Percentiles rank a stretch among this genome's conserved stretches.
phyloP scores from a whole-genome alignment of 2,888 invertebrate species.

The Hirudinaria manillensis region DNA sequence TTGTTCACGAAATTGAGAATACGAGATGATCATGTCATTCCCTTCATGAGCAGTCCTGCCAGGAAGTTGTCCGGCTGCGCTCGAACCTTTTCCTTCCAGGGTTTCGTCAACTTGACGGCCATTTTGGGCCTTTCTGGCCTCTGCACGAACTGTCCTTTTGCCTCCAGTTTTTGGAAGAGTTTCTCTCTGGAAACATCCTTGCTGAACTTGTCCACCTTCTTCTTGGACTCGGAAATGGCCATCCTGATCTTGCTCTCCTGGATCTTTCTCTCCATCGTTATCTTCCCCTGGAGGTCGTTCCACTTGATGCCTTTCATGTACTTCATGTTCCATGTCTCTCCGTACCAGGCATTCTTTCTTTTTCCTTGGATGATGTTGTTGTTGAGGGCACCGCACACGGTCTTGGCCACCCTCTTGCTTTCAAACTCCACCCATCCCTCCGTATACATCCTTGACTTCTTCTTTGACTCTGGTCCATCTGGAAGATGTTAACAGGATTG shows the following conservation, averaged over 20 bases:
- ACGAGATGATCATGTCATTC: too few relatives aligned
- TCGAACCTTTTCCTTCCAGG: too few relatives aligned
- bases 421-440: conserved; percentile 96
- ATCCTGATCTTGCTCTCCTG: conserved; percentile 68
- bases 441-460: conserved; percentile 37
- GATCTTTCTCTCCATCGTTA: conserved; percentile 85
- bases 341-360: conserved; percentile 78
- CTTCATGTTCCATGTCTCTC: conserved; percentile 90
- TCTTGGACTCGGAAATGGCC: conserved; percentile 10
- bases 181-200: conserved; percentile 16
- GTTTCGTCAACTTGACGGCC: too few relatives aligned
- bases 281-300: conserved; percentile 84
- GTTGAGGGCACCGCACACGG: conserved; percentile 76
- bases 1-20: too few relatives aligned
- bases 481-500: conserved; percentile 39
- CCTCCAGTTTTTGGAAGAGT: neutral
- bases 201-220: conserved; percentile 14
- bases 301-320: conserved; percentile 92
- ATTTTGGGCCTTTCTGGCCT: too few relatives aligned
- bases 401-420: conserved; percentile 78
- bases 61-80: too few relatives aligned
- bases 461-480: conserved; percentile 43
- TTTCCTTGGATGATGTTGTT: conserved; percentile 66
- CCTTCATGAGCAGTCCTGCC: too few relatives aligned
- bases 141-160: too few relatives aligned